These are phyloP conservation scores for Puffinus mauretanicus DNA, from an alignment of 2,113 vertebrate species.

Conservation along the genomic window DNA sequence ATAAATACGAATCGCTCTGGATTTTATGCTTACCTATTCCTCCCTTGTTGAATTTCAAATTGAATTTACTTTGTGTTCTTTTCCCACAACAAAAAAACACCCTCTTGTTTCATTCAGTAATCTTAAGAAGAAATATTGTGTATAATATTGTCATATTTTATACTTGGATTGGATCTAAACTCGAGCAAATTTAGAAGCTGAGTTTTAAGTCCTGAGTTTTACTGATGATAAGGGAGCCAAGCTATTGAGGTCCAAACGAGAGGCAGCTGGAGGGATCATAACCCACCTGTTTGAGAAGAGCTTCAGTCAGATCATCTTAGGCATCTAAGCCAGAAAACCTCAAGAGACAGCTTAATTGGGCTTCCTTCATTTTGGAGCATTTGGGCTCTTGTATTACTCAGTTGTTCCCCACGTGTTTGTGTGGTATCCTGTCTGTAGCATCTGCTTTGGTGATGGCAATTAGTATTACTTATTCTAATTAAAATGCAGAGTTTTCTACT, in stretches of 20 bases:
- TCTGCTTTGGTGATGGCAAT: neutral
- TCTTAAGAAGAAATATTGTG: neutral
- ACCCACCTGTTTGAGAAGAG: neutral
- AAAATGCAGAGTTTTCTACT: neutral
- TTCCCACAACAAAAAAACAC: neutral
- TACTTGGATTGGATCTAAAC: neutral
- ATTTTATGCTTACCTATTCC: neutral
- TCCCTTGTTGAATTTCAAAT: neutral
- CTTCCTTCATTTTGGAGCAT: neutral
- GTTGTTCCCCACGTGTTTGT: neutral
- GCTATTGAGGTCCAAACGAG: neutral
- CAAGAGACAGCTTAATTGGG: neutral
- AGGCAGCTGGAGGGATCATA: neutral
- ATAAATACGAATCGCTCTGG: neutral
- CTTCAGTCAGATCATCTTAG: neutral
- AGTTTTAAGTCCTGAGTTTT: neutral
- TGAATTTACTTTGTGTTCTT: neutral
- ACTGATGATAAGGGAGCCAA: neutral
- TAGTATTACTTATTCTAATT: neutral
- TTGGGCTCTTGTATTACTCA: neutral
- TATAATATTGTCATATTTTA: neutral
- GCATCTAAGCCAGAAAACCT: neutral
- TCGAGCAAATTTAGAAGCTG: neutral
- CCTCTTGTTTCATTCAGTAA: neutral
- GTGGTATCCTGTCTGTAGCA: neutral